Evolutionary conservation across 2,113 vertebrate genomes (phyloP).

Genomic region (Myocastor coypus): DNA sequence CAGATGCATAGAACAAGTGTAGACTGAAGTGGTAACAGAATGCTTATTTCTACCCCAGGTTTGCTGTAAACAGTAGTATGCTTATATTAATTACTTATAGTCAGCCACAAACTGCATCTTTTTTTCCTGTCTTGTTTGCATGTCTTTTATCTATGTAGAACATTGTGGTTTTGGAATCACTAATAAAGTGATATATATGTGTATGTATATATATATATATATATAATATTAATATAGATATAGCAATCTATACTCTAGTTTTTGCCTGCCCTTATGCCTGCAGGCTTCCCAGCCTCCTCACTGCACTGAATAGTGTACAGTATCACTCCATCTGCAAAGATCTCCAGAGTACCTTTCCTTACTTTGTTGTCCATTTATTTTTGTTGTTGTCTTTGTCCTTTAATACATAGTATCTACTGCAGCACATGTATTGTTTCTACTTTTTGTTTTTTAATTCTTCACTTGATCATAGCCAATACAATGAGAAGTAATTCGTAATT

Average conservation of each 20-base stretch:
- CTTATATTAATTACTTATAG: not conserved
- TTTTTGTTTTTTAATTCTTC: constrained; percentile 26
- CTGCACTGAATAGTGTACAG: not conserved
- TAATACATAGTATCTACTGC: not conserved
- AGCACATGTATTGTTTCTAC: not conserved
- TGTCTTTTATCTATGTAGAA: constrained; percentile 21
- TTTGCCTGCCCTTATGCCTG: not conserved
- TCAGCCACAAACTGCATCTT: not conserved
- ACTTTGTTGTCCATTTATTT: not conserved
- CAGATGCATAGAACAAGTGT: not conserved
- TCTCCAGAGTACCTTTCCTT: not conserved
- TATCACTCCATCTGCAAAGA: not conserved
- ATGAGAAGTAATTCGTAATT: not conserved
- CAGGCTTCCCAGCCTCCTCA: not conserved
- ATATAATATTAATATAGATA: no score
- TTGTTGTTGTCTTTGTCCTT: not conserved
- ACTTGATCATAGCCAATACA: not conserved
- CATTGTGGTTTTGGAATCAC: not conserved
- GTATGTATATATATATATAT: not conserved
- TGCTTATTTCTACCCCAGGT: not conserved
- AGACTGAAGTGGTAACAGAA: not conserved
- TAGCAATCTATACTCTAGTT: not conserved
- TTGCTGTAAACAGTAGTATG: not conserved
- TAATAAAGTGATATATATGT: not conserved
- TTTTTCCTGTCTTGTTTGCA: not conserved